Conservation (phyloP, 2,888 invertebrate genomes). For the Bugula neritina region DNA sequence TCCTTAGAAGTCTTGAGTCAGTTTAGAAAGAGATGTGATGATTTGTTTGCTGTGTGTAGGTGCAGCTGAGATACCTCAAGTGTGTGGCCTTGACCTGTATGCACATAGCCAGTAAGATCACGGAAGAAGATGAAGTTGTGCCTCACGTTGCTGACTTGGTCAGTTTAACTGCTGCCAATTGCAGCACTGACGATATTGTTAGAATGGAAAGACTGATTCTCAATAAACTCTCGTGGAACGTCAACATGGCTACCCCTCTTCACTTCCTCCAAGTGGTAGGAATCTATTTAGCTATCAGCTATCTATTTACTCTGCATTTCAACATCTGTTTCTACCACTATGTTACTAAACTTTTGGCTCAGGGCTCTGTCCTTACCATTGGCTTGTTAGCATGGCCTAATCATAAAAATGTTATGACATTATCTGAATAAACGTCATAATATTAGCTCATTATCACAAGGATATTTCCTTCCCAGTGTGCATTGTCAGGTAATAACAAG, state of each 20-base stretch:
- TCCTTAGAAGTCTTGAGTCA: too few species aligned
- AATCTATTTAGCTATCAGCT: too few species aligned
- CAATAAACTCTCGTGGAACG: conserved; percentile 60
- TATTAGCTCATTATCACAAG: too few species aligned
- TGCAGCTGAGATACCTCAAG: conserved; percentile 67
- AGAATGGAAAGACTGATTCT: conserved; percentile 79
- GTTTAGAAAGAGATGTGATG: neutral
- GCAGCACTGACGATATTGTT: conserved; percentile 71
- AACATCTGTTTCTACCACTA: too few species aligned
- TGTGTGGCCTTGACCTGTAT: conserved; percentile 81
- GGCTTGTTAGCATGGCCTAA: too few species aligned
- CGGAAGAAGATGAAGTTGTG: conserved; percentile 54
- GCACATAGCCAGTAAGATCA: conserved; percentile 67
- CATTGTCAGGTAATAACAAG: neutral
- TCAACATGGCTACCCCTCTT: conserved; percentile 41
- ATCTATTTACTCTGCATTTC: too few species aligned
- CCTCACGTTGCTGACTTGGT: conserved; percentile 13
- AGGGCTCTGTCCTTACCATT: too few species aligned
- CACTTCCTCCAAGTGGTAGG: conserved; percentile 51
- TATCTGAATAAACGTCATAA: too few species aligned
- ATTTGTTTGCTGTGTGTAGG: conserved; percentile 35
- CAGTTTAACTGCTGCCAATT: neutral
- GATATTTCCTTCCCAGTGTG: neutral
- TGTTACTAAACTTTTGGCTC: too few species aligned
- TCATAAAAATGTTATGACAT: too few species aligned